Evolutionary conservation across 2,113 vertebrate genomes (phyloP).

Genomic region (Clarias batrachus): DNA sequence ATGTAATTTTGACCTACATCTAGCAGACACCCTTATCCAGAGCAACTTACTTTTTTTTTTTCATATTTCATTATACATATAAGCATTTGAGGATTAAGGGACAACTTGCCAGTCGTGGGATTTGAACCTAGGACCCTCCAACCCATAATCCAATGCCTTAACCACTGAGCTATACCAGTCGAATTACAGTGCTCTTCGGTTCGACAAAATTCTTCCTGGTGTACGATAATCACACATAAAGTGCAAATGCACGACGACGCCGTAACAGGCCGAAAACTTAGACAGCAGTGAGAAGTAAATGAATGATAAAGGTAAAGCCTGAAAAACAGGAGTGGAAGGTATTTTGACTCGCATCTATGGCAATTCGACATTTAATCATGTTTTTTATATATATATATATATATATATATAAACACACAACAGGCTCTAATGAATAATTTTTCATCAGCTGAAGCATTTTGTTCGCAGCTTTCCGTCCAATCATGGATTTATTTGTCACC

Average conservation of each 20-base stretch:
- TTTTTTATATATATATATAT: no score
- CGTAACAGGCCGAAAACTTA: background rate
- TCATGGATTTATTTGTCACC: background rate
- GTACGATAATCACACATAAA: background rate
- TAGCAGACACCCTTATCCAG: no score
- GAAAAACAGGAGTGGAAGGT: background rate
- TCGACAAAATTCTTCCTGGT: background rate
- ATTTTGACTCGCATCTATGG: background rate
- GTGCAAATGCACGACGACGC: background rate
- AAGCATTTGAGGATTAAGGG: no score
- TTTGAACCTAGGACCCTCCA: no score
- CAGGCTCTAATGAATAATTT: background rate
- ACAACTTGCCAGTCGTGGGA: no score
- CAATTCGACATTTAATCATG: background rate
- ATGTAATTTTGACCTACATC: no score
- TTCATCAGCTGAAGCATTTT: background rate
- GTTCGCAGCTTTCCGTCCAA: background rate
- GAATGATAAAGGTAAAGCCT: background rate
- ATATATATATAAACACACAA: no score
- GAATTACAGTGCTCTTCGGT: no score
- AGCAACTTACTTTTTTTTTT: no score
- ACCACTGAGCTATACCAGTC: no score
- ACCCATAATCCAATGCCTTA: no score
- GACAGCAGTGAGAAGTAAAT: background rate
- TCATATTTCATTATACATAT: no score